Evolutionary conservation across 1,140 invertebrate species (phyloP).

Genomic region (Leguminivora glycinivorella): DNA sequence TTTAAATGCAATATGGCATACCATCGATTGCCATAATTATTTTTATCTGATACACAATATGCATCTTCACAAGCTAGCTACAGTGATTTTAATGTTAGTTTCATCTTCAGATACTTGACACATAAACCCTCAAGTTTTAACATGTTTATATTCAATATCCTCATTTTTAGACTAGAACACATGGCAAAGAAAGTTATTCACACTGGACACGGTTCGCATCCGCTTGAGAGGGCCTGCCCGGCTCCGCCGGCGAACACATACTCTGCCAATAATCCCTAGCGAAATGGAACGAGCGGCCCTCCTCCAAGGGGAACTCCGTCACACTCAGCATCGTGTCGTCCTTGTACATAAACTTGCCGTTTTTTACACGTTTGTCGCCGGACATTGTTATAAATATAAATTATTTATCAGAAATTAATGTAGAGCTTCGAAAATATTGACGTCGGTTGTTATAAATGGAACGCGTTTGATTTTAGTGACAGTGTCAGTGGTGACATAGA

Average conservation of each 20-base stretch:
- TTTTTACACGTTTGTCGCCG: conserved; percentile 38
- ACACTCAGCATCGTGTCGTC: conserved; percentile 56
- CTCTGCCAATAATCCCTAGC: conserved; percentile 65
- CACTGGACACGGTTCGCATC: conserved; percentile 2
- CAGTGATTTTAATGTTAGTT: no score
- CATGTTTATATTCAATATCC: no score
- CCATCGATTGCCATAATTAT: no score
- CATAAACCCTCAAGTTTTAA: no score
- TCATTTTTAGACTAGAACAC: not conserved
- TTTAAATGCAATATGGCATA: no score
- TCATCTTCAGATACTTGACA: not conserved
- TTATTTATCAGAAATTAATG: conserved; percentile 47
- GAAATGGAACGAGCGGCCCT: conserved; percentile 51
- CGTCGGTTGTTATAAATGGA: conserved; percentile 29
- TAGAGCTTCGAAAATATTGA: conserved; percentile 42
- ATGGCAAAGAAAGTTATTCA: conserved; percentile 2
- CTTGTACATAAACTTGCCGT: conserved; percentile 61
- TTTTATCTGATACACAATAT: no score
- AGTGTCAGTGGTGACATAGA: conserved; percentile 4
- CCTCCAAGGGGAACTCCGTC: conserved; percentile 37
- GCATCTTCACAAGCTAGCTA: no score
- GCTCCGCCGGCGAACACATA: conserved; percentile 39
- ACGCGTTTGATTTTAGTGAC: conserved; percentile 21
- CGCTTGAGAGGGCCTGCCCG: not conserved
- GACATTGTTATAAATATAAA: conserved; percentile 36